Evolutionary conservation across 2,888 invertebrate genomes (phyloP).

Genomic region (Herminia tarsipennalis): DNA sequence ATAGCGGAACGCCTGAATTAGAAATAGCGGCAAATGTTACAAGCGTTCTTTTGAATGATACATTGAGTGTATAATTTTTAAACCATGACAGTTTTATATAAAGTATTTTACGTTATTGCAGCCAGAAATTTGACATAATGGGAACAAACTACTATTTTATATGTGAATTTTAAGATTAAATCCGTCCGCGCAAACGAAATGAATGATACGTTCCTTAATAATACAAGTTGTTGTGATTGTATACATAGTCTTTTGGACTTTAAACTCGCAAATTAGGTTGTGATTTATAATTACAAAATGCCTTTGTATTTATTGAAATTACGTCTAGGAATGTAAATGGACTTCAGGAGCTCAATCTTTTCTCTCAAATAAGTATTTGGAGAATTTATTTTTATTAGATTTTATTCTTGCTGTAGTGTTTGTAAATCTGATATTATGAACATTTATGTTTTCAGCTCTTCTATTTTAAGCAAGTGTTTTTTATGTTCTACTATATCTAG

Average conservation of each 20-base stretch:
- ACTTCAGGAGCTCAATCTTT: too few species aligned
- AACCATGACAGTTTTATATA: conserved; percentile 1
- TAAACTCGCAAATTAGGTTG: conserved; percentile 41
- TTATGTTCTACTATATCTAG: too few species aligned
- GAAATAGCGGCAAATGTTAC: conserved; percentile 33
- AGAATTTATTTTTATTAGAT: too few species aligned
- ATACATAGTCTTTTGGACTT: conserved; percentile 31
- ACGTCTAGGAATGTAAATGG: neutral
- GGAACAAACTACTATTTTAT: neutral
- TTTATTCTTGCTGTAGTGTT: too few species aligned
- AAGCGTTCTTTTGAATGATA: conserved; percentile 25
- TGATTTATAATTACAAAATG: conserved; percentile 30
- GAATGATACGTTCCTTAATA: neutral
- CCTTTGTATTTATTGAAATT: conserved; percentile 5
- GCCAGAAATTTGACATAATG: neutral
- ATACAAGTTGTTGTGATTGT: conserved; percentile 3
- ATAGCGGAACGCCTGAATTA: conserved; percentile 21
- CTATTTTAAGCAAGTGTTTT: too few species aligned
- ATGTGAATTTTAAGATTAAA: too few species aligned
- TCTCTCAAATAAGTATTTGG: too few species aligned
- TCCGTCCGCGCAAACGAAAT: too few species aligned
- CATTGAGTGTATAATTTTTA: conserved; percentile 25
- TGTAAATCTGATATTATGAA: too few species aligned
- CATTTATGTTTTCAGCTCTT: too few species aligned
- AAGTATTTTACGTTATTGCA: neutral